Evolutionary conservation across 2,113 vertebrate species (phyloP).

Genomic region (Danionella cerebrum): DNA sequence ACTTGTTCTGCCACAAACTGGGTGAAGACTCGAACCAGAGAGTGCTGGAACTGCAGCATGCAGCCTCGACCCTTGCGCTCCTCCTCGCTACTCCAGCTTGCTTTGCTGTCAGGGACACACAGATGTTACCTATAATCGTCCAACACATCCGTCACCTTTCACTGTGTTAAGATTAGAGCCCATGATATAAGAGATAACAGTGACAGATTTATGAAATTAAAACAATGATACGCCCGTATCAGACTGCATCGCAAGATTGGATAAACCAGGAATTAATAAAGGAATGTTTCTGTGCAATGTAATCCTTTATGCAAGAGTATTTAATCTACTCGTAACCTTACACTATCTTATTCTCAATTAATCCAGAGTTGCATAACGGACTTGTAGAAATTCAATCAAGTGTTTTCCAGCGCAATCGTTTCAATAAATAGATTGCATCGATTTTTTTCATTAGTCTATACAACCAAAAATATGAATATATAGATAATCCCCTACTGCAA

Average conservation of each 20-base stretch:
- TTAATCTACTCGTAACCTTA: slow-evolving; percentile 18
- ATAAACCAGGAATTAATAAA: slow-evolving; percentile 36
- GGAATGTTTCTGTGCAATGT: slow-evolving; percentile 14
- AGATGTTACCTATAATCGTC: not conserved
- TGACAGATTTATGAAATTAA: slow-evolving; percentile 19
- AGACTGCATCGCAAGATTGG: slow-evolving; percentile 33
- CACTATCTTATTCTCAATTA: slow-evolving; percentile 6
- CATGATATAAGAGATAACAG: not conserved
- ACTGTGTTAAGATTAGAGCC: not conserved
- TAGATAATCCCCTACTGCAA: too few relatives aligned
- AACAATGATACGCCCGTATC: not conserved
- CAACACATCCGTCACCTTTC: slow-evolving; percentile 1
- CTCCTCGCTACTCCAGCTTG: slow-evolving; percentile 77
- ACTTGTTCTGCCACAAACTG: slow-evolving; percentile 79
- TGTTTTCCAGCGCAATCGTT: too few relatives aligned
- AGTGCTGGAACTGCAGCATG: slow-evolving; percentile 83
- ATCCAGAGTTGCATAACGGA: too few relatives aligned
- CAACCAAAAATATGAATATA: too few relatives aligned
- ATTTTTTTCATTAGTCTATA: too few relatives aligned
- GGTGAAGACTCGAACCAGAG: slow-evolving; percentile 78
- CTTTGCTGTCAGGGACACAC: slow-evolving; percentile 44
- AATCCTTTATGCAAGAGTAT: slow-evolving; percentile 44
- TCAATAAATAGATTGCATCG: too few relatives aligned
- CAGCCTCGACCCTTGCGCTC: slow-evolving; percentile 77
- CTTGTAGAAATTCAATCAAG: too few relatives aligned